These are phyloP conservation scores for Caenorhabditis briggsae DNA, from an alignment of 1,140 invertebrate genomes.

Conservation along the genomic window DNA sequence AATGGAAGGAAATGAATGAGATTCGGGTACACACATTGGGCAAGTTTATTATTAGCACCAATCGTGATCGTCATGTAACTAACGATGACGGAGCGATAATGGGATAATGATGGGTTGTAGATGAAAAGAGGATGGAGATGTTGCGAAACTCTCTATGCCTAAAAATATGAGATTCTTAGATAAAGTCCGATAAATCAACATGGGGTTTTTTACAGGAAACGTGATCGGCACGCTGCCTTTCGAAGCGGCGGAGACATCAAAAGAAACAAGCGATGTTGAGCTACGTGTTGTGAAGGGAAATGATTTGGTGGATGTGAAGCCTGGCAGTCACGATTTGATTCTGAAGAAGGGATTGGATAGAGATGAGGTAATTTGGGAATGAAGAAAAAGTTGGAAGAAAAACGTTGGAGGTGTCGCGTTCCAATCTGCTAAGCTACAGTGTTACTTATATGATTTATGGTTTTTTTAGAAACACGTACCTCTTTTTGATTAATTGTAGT, in stretches of 20 bases:
- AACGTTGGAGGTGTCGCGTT: too few species aligned
- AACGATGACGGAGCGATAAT: slow-evolving; percentile 39
- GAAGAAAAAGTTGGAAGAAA: neutral
- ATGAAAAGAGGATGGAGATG: neutral
- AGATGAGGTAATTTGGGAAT: slow-evolving; percentile 59
- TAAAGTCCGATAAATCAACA: slow-evolving; percentile 51
- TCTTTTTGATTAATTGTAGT: too few species aligned
- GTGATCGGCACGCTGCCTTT: slow-evolving; percentile 48
- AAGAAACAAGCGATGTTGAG: slow-evolving; percentile 28
- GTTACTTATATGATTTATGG: too few species aligned
- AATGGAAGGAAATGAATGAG: slow-evolving; percentile 10
- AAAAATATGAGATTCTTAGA: slow-evolving; percentile 6
- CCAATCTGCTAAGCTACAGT: too few species aligned
- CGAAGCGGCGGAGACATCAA: slow-evolving; percentile 40
- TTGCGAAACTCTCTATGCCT: slow-evolving; percentile 18
- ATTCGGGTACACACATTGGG: slow-evolving; percentile 26
- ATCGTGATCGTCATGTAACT: slow-evolving; percentile 29
- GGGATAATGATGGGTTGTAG: slow-evolving; percentile 29
- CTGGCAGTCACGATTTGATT: slow-evolving; percentile 64
- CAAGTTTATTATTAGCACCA: slow-evolving; percentile 56
- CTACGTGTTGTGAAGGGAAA: slow-evolving; percentile 58
- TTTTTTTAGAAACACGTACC: too few species aligned
- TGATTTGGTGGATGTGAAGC: slow-evolving; percentile 65
- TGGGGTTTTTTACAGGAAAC: slow-evolving; percentile 34
- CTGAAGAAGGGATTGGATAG: slow-evolving; percentile 68